Evolutionary conservation across 92 coral and sea anemone genomes (phyloP).

Genomic region (Epizoanthus fatuus): DNA sequence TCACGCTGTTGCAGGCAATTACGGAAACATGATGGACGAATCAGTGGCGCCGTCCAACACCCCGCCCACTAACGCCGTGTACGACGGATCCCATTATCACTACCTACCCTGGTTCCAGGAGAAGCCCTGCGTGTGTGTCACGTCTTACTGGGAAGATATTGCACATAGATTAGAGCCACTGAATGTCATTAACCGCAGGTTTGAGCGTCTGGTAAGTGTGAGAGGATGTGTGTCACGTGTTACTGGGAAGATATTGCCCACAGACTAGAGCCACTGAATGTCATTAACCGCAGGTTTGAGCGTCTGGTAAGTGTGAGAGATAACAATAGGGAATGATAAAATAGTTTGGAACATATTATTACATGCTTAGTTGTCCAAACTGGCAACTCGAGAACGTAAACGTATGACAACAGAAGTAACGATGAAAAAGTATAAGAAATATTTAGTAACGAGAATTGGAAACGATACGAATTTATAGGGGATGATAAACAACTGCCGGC

Average conservation of each 20-base stretch:
- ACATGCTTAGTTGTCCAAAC: too few relatives aligned
- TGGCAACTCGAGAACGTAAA: too few relatives aligned
- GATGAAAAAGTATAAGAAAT: not conserved
- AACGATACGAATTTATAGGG: too few relatives aligned
- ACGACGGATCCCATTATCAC: conserved; percentile 86
- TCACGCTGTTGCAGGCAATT: conserved; percentile 72
- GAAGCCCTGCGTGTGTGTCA: conserved; percentile 92
- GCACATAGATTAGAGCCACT: conserved; percentile 91
- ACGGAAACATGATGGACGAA: conserved; percentile 96
- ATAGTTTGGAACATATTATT: too few relatives aligned
- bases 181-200: conserved; percentile 74
- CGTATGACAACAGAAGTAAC: not conserved
- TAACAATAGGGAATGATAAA: too few relatives aligned
- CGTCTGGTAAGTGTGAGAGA: too few relatives aligned
- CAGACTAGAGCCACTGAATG: too few relatives aligned
- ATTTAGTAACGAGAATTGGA: too few relatives aligned
- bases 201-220: conserved; percentile 79
- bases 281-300: too few relatives aligned
- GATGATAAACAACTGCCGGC: too few relatives aligned
- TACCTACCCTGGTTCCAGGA: conserved; percentile 97
- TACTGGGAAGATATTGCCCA: too few relatives aligned
- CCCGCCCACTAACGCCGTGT: conserved; percentile 91
- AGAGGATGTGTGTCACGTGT: too few relatives aligned
- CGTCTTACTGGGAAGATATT: conserved; percentile 93
- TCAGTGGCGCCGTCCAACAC: conserved; percentile 97